Evolutionary conservation across 1,140 invertebrate genomes (phyloP).

Genomic region (Zaprionus taronus): DNA sequence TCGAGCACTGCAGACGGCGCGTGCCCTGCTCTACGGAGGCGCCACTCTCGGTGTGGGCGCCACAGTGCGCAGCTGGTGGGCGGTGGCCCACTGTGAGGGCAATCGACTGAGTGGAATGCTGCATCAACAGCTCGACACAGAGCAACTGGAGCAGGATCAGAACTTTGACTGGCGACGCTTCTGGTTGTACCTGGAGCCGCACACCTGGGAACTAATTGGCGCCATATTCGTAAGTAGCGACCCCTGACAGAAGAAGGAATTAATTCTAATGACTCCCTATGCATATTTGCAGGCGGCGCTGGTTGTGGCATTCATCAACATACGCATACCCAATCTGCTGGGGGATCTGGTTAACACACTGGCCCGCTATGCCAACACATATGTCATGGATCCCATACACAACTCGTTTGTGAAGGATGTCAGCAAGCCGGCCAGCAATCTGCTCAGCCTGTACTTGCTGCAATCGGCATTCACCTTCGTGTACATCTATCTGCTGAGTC

Average conservation of each 20-base stretch:
- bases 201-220: conserved; percentile 86
- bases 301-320: conserved; percentile 91
- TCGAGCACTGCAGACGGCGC: conserved; percentile 49
- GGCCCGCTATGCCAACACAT: conserved; percentile 85
- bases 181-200: conserved; percentile 87
- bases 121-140: conserved; percentile 76
- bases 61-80: conserved; percentile 56
- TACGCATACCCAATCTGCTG: conserved; percentile 91
- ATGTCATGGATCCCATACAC: conserved; percentile 72
- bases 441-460: conserved; percentile 88
- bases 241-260: neutral
- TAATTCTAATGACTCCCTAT: neutral
- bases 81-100: conserved; percentile 60
- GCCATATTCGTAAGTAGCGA: conserved; percentile 86
- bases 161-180: conserved; percentile 88
- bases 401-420: conserved; percentile 87
- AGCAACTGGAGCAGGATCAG: conserved; percentile 66
- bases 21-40: conserved; percentile 61
- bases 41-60: conserved; percentile 58
- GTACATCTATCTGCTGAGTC: conserved; percentile 94
- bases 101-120: conserved; percentile 67
- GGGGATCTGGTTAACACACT: conserved; percentile 92
- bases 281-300: conserved; percentile 88
- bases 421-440: conserved; percentile 87
- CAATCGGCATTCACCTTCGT: conserved; percentile 95